Evolutionary conservation across 2,888 invertebrate genomes (phyloP), one percentile per base, ranked within the genome.

Genomic region (Heteromurus nitidus): DNA sequence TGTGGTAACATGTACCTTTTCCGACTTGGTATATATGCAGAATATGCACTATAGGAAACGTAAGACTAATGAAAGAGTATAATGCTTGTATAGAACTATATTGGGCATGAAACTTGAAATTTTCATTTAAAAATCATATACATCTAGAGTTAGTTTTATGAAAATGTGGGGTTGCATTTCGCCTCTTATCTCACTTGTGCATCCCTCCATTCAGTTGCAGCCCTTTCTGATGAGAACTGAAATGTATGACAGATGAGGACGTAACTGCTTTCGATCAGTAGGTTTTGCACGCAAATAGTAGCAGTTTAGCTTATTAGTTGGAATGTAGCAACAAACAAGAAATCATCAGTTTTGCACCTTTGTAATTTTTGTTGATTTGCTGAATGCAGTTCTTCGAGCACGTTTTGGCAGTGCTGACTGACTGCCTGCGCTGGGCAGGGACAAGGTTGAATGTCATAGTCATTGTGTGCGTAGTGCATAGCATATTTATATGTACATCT

Each of bases 381-480:
- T 31, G 31, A 47, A 68, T 68, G 18, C 26, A 44, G n/a, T 26
- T 44, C 16, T 44, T 22, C 24, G 22, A 64, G 62, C 36, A 31
- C 50, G 44, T 13, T n/a, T 44, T 13, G 9, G 26, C 24, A 55
- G 11, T 24, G 1, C 31, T 22, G 42, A 24, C 22, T 79, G 31
- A 16, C 31, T 18, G 31, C 47, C 28, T 50, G 62, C n/a, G 26
- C 50, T 70, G 79, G 70, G 70, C 64, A 70, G 62, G 70, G 70
- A 70, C 79, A 79, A 79, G 79, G 70, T 79, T 79, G 79, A 70
- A 65, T 64, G 64, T 70, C 30, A 69, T 70, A 5, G 24, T 24
- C 55, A n/a, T n/a, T n/a, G n/a, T n/a, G n/a, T n/a, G n/a, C n/a
- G n/a, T n/a, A n/a, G n/a, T 22, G 50, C 26, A 3, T 44, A 44